Evolutionary conservation across 2,797 vertebrate genomes (phyloP).

Genomic region (Bradypodion pumilum): DNA sequence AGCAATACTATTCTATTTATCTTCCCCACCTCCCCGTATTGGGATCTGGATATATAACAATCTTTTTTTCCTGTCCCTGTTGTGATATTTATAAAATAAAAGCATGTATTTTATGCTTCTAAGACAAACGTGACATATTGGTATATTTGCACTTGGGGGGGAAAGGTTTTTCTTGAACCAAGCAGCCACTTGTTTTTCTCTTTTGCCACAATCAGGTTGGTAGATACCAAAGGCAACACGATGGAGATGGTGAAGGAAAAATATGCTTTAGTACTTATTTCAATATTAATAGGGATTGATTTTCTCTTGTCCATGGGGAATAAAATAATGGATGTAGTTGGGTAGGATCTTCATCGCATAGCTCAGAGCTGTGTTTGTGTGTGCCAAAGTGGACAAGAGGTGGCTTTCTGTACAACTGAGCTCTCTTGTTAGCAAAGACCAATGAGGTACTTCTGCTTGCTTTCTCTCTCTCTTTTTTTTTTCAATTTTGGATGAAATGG

Average conservation of each 20-base stretch:
- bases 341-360: neutral
- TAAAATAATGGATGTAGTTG: slow-evolving; percentile 20
- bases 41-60: neutral
- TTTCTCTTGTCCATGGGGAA: slow-evolving; percentile 21
- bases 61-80: accelerated
- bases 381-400: neutral
- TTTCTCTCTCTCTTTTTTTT: slow-evolving; percentile 1
- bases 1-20: neutral
- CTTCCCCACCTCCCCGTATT: neutral
- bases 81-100: slow-evolving; percentile 14
- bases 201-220: slow-evolving; percentile 19
- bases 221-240: slow-evolving; percentile 39
- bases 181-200: slow-evolving; percentile 15
- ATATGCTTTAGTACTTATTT: neutral
- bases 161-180: neutral
- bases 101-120: neutral
- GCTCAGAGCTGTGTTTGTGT: neutral
- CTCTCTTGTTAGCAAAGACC: slow-evolving; percentile 5
- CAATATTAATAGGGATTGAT: slow-evolving; percentile 17
- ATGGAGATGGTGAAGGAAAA: slow-evolving; percentile 4
- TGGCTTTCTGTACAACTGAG: neutral
- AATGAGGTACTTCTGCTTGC: neutral
- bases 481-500: neutral
- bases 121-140: neutral
- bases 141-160: neutral